phyloP scores from a whole-genome alignment of 2,888 invertebrate species.

The Tanytarsus gracilentus region DNA sequence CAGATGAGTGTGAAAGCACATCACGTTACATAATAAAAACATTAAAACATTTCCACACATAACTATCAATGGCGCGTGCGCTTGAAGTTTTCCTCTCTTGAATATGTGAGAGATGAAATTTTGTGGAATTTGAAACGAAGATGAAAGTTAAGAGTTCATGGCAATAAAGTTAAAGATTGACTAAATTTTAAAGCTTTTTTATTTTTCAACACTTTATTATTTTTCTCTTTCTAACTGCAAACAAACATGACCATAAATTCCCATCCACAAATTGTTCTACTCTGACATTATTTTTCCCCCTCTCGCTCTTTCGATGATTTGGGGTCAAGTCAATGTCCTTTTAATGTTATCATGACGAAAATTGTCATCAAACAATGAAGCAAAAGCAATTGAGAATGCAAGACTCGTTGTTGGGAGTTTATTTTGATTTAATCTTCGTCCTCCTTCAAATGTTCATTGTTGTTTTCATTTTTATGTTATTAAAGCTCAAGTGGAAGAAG shows the following conservation, averaged over 20 bases:
- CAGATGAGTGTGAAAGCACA: background rate
- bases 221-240: too few relatives aligned
- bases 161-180: background rate
- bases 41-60: conserved; percentile 18
- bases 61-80: conserved; percentile 3
- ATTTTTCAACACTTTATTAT: background rate
- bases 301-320: background rate
- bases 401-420: background rate
- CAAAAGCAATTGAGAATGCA: background rate
- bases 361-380: conserved; percentile 6
- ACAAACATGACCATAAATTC: conserved; percentile 8
- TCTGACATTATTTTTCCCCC: background rate
- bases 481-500: too few relatives aligned
- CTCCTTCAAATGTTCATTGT: background rate
- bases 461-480: background rate
- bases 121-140: conserved; percentile 1
- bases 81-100: background rate
- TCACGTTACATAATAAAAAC: conserved; percentile 14
- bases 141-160: background rate
- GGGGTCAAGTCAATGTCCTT: conserved; percentile 15
- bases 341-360: conserved; percentile 11
- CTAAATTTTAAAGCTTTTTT: background rate
- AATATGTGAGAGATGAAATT: conserved; percentile 1
- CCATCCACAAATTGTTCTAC: background rate
- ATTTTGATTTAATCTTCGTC: conserved; percentile 5